A percentile compares a stretch with the other conserved stretches of the same genome.
Evolutionary conservation across 2,113 vertebrate genomes (phyloP).

Genomic region (Malurus alboscapulatus): DNA sequence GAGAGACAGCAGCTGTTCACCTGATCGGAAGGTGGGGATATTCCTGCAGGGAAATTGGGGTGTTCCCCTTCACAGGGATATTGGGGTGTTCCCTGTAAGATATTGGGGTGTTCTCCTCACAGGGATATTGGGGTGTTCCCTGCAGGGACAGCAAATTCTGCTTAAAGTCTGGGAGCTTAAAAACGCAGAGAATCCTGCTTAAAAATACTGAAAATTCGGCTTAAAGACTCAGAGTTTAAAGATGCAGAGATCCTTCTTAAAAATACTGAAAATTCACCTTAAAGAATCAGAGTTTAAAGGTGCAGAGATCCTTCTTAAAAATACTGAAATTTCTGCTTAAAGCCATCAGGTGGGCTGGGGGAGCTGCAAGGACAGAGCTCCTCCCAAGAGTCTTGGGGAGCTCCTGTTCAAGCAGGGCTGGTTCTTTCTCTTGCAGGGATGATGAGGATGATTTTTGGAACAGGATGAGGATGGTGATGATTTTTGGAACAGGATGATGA

Average conservation of each 20-base stretch:
- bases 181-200: no score
- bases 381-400: background rate
- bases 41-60: no score
- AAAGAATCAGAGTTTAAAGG: background rate
- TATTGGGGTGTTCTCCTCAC: background rate
- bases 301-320: fast-evolving
- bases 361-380: background rate
- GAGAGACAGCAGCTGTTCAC: background rate
- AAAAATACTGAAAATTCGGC: no score
- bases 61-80: no score
- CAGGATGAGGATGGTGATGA: background rate
- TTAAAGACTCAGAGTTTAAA: no score
- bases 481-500: background rate
- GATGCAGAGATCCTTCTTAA: no score
- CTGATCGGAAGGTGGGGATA: background rate
- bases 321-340: background rate
- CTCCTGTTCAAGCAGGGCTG: background rate
- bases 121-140: no score
- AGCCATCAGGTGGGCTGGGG: background rate
- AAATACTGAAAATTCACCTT: no score
- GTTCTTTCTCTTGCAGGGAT: no score
- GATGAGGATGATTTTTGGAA: background rate
- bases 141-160: background rate
- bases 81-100: background rate
- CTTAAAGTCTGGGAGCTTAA: background rate